Percentiles rank a stretch among this genome's conserved stretches.
These are phyloP conservation scores for Phoebastria nigripes DNA, from an alignment of 2,797 vertebrate species.

Conservation along the genomic window DNA sequence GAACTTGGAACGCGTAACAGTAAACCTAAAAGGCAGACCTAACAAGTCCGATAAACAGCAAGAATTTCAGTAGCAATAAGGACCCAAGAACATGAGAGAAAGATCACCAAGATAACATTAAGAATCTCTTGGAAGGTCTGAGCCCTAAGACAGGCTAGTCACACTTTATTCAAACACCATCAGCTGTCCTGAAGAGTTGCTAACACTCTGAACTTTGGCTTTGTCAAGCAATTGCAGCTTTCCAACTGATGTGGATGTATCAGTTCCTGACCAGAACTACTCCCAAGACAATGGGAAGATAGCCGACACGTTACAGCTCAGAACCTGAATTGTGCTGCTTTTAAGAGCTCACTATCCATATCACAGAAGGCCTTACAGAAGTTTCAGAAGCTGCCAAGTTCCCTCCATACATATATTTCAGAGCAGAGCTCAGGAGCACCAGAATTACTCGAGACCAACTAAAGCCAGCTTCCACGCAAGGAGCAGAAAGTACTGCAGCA, in stretches of 20 bases:
- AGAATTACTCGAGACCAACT: background rate
- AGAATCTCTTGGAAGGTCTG: background rate
- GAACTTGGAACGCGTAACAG: rapidly evolving
- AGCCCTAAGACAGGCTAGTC: background rate
- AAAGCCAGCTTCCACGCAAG: background rate
- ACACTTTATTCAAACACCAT: background rate
- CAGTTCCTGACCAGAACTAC: background rate
- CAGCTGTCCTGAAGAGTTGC: background rate
- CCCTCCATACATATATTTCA: background rate
- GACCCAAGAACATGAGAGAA: background rate
- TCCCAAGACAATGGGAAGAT: rapidly evolving
- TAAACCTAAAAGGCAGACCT: background rate
- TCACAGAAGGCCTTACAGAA: background rate
- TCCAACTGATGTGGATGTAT: background rate
- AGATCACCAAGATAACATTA: background rate
- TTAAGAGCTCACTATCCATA: background rate
- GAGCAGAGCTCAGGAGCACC: background rate
- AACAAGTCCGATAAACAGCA: background rate
- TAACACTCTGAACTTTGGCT: background rate
- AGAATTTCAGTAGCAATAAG: background rate
- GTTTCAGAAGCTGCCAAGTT: background rate
- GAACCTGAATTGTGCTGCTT: background rate
- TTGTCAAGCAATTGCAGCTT: background rate
- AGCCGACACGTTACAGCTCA: rapidly evolving
- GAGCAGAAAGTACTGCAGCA: background rate